These are phyloP conservation scores for Trissonchulus sp. DNA, from an alignment of 2,888 invertebrate species.

Conservation along the genomic window DNA sequence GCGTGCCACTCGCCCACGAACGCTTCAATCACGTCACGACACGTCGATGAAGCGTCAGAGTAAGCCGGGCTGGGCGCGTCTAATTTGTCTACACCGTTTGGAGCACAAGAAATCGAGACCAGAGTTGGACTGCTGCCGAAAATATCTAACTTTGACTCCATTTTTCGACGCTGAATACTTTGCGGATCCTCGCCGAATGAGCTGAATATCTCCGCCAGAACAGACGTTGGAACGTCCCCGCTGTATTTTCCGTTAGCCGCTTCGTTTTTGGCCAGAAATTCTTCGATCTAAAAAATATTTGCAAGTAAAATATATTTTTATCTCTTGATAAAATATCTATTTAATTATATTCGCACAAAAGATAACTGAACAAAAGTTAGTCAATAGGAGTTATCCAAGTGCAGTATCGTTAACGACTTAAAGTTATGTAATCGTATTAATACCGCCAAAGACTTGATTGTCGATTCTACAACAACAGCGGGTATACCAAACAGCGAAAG, in stretches of 20 bases:
- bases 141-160: conserved; percentile 46
- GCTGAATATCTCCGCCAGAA: neutral
- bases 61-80: neutral
- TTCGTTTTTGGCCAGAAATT: conserved; percentile 1
- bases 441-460: too few relatives aligned
- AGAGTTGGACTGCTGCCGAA: neutral
- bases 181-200: neutral
- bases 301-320: too few relatives aligned
- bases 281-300: neutral
- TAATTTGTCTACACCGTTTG: neutral
- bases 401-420: too few relatives aligned
- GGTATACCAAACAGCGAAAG: too few relatives aligned
- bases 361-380: too few relatives aligned
- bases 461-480: too few relatives aligned
- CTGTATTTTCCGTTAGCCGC: neutral
- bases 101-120: neutral
- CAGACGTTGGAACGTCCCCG: neutral
- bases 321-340: too few relatives aligned
- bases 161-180: conserved; percentile 41
- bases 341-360: too few relatives aligned
- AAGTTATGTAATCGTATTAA: too few relatives aligned
- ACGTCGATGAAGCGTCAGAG: too few relatives aligned
- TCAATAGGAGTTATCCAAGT: too few relatives aligned
- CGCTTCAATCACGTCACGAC: neutral
- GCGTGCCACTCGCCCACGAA: neutral